These are phyloP conservation scores for Fregetta grallaria DNA, from an alignment of 2,113 vertebrate genomes.

Conservation along the genomic window DNA sequence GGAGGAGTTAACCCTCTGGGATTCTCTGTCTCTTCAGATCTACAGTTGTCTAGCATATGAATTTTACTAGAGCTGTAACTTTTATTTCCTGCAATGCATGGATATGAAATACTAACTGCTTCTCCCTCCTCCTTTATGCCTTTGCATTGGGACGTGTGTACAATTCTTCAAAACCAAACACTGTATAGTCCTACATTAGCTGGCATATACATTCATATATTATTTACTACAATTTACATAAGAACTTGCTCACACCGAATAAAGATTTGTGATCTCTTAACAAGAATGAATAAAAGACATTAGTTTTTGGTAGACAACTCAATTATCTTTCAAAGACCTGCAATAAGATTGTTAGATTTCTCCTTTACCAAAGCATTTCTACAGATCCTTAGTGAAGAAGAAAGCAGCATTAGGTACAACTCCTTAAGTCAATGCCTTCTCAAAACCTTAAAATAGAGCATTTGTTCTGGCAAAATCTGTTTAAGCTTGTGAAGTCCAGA, in stretches of 20 bases:
- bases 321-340: not conserved
- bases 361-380: not conserved
- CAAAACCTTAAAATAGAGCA: not conserved
- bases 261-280: constrained; percentile 28
- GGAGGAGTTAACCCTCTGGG: constrained; percentile 60
- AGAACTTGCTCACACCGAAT: not conserved
- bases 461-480: not conserved
- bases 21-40: constrained; percentile 51
- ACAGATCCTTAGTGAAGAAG: not conserved
- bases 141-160: not conserved
- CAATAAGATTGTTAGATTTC: not conserved
- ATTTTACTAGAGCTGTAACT: constrained; percentile 63
- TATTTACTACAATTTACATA: constrained; percentile 17
- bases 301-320: constrained; percentile 13
- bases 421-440: not conserved
- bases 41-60: constrained; percentile 49
- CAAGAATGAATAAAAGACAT: not conserved
- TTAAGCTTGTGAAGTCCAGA: not conserved
- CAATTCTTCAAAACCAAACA: constrained; percentile 28
- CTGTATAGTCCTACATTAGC: not conserved
- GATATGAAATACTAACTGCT: constrained; percentile 35
- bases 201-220: not conserved
- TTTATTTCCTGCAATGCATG: constrained; percentile 41
- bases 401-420: not conserved
- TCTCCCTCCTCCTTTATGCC: not conserved